Conservation (phyloP, 2,888 invertebrate genomes). For the Lithodes maja region DNA sequence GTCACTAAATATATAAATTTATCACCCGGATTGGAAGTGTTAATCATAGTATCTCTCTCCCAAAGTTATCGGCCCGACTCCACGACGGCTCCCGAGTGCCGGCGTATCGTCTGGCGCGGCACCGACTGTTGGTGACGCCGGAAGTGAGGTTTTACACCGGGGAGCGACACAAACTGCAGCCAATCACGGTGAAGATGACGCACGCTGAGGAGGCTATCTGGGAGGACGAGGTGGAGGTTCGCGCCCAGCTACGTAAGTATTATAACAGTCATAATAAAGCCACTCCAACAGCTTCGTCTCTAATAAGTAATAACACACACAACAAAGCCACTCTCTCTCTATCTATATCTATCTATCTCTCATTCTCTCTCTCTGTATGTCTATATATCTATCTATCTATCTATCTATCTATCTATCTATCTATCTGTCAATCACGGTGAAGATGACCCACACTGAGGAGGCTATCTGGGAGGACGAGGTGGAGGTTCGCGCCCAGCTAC, state of each 20-base stretch:
- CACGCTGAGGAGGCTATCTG: slow-evolving; percentile 85
- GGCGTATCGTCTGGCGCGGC: slow-evolving; percentile 57
- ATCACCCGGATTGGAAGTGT: too few relatives aligned
- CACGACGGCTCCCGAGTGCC: slow-evolving; percentile 64
- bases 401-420: too few relatives aligned
- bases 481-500: slow-evolving; percentile 83
- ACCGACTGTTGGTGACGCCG: slow-evolving; percentile 70
- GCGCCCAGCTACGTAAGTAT: slow-evolving; percentile 78
- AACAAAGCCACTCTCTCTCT: too few relatives aligned
- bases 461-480: slow-evolving; percentile 90
- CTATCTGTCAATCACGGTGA: slow-evolving; percentile 76
- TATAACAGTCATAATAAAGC: background rate
- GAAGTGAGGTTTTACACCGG: slow-evolving; percentile 75
- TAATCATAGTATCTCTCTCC: background rate
- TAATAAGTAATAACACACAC: too few relatives aligned
- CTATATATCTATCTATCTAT: too few relatives aligned
- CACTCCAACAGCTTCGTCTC: too few relatives aligned
- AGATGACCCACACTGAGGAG: slow-evolving; percentile 81
- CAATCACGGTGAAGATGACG: slow-evolving; percentile 80
- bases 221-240: slow-evolving; percentile 87
- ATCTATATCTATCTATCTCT: too few relatives aligned
- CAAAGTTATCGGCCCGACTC: slow-evolving; percentile 65
- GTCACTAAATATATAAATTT: too few relatives aligned
- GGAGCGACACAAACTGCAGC: slow-evolving; percentile 81
- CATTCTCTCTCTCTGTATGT: too few relatives aligned